A percentile compares a stretch with the other conserved stretches of the same genome.
Conservation (phyloP, 2,797 vertebrate genomes). For the Ctenopoma kingsleyae region DNA sequence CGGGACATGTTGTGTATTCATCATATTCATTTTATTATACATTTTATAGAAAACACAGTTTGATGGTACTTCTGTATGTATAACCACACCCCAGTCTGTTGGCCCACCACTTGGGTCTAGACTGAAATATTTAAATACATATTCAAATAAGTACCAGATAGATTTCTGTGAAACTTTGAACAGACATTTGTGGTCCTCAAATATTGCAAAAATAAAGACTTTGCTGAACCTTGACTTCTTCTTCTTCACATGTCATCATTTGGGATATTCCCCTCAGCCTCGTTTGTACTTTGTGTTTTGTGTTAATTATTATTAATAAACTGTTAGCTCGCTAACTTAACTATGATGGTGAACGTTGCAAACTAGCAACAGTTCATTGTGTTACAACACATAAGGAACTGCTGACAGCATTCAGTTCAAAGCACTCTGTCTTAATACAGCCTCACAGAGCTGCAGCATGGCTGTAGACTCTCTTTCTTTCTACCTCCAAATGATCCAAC, state of each 20-base stretch:
- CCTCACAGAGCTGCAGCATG: neutral
- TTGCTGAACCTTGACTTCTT: too few species aligned
- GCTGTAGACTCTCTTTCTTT: neutral
- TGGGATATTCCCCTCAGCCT: too few species aligned
- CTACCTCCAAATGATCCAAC: neutral
- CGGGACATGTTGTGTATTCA: neutral
- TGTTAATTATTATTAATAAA: too few species aligned
- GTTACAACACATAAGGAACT: neutral
- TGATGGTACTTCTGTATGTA: neutral
- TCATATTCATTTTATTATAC: neutral
- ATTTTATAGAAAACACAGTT: neutral
- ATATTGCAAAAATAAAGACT: too few species aligned
- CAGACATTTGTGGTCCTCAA: neutral
- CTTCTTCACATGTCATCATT: too few species aligned
- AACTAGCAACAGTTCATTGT: neutral
- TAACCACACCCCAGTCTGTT: neutral
- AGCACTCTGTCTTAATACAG: neutral
- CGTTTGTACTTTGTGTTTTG: too few species aligned
- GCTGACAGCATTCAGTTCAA: neutral
- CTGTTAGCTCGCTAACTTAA: too few species aligned
- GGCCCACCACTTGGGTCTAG: neutral
- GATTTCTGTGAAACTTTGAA: too few species aligned
- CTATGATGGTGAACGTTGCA: neutral
- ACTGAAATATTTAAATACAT: neutral
- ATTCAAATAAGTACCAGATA: neutral